Evolutionary conservation across 2,797 vertebrate species (phyloP), one percentile per base, ranked within the genome.

Genomic region (Scarus forsteni): DNA sequence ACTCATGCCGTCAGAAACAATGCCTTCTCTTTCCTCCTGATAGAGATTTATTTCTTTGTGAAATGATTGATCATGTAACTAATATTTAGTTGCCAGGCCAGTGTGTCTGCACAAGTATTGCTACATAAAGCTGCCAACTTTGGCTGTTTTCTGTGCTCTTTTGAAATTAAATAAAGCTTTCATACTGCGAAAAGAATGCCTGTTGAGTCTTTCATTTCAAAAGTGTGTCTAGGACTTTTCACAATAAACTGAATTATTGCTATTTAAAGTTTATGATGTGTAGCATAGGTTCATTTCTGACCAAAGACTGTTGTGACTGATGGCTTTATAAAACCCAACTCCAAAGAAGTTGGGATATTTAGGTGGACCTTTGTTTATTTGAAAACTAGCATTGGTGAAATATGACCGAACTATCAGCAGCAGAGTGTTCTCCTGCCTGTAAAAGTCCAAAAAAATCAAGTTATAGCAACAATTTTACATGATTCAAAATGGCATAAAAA

Each of bases 51-150:
- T 93, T 94, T 93, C 86, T 87, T 27, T 70, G 73, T 92, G 88
- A 92, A 94, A 94, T 93, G 50, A 91, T 83, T 5, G 53, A 70
- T 74, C 15, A 77, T 92, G 87, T 93, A 86, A 95, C 93, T 94
- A 94, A 95, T 94, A 93, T 94, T 94, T 94, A 94, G 93, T 94
- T 93, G 93, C 93, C 94, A 94, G 93, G 85, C 93, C 93, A 93
- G 93, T 93, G 93, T 10, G 93, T 87, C 94, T 95, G 93, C 92
- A 90, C 15, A 89, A 90, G 91, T 94, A 94, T 93, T 90, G 77
- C 81, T 89, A 84, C 80, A 91, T 81, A 66, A 81, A 83, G 16
- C 70, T 68, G 66, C 60, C 63, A 46, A 57, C 8, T 65, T 56
- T 1, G 54, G 43, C 66, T 80, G 56, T 73, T 73, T 66, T 76